Evolutionary conservation across 2,113 vertebrate genomes (phyloP), one percentile per base, ranked within the genome.

Genomic region (Gasterosteus nipponicus): DNA sequence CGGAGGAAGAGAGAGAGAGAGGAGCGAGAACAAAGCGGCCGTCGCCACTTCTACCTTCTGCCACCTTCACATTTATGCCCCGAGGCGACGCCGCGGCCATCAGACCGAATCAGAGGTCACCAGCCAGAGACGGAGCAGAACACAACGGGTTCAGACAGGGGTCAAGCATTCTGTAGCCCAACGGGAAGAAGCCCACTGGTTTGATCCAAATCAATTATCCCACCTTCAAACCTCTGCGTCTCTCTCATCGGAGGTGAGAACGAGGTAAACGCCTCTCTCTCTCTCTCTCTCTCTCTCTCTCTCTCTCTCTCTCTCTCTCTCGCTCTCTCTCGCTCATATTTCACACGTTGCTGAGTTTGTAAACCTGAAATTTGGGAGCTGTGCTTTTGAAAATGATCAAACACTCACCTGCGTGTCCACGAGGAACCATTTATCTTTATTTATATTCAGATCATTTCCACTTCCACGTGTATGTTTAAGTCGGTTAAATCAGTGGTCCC

Each of bases 141-240:
- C 33, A 26, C 22, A 26, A 26, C 22, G 1, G 22, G 22, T 26
- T 26, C 22, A 26, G 22, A 26, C 22, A 1, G 22, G 22, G 22
- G 22, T 26, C 22, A 26, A 26, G 22, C 22, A 26, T 26, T 26
- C 22, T 26, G 22, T 26, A 26, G 22, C 22, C 33, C 33, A 33
- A 33, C 33, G 2, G 33, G 33, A 35, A 35, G 33, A 35, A 35
- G 33, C 33, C 33, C 33, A 35, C 5, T 33, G 33, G 33, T 33
- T 33, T 33, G 33, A 33, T 93, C 93, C 93, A 94, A 93, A 91
- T 92, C 83, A 93, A 93, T 93, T 92, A 92, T 93, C 78, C 61
- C 84, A 80, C 84, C 75, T 90, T 85, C 51, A 63, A 68, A 57
- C 76, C 75, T 68, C 69, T 81, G 81, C 63, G 65, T 75, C 70